These are phyloP conservation scores for Brachyopa scutellaris DNA, from an alignment of 2,888 invertebrate species.

Conservation along the genomic window DNA sequence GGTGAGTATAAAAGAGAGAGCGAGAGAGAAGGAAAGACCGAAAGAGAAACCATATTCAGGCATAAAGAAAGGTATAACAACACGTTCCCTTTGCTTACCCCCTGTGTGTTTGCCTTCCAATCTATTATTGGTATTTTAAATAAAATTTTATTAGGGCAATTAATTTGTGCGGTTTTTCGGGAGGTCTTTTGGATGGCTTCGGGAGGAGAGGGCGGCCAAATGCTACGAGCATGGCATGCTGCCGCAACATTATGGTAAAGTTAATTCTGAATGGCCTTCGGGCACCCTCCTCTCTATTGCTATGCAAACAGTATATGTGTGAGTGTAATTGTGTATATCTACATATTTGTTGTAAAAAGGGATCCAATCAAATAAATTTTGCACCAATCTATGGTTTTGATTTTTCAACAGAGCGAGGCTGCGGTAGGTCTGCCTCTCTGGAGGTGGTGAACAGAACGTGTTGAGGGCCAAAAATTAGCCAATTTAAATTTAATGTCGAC, in stretches of 20 bases:
- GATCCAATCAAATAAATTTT: constrained; percentile 55
- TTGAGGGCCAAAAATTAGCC: constrained; percentile 60
- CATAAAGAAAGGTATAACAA: background rate
- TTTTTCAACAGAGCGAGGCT: constrained; percentile 24
- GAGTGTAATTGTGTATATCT: background rate
- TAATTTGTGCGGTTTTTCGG: constrained; percentile 60
- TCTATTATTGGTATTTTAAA: constrained; percentile 65
- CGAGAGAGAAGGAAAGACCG: too few species aligned
- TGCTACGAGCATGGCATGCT: constrained; percentile 26
- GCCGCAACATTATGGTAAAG: constrained; percentile 62
- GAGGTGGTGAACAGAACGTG: constrained; percentile 14
- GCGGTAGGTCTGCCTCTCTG: too few species aligned
- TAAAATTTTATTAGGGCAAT: constrained; percentile 69
- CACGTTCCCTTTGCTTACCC: too few species aligned
- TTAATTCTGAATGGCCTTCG: constrained; percentile 39
- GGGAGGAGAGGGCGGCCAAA: background rate
- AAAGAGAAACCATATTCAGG: background rate
- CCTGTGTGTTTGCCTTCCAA: constrained; percentile 54
- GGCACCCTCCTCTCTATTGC: background rate
- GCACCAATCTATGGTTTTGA: constrained; percentile 58
- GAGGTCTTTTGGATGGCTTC: background rate
- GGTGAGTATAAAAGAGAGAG: background rate
- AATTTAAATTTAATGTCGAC: constrained; percentile 63
- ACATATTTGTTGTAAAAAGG: background rate
- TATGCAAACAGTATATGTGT: too few species aligned